A percentile compares a stretch with the other conserved stretches of the same genome.
Evolutionary conservation across 2,888 invertebrate species (phyloP).

Genomic region (Pristionchus maxplancki): DNA sequence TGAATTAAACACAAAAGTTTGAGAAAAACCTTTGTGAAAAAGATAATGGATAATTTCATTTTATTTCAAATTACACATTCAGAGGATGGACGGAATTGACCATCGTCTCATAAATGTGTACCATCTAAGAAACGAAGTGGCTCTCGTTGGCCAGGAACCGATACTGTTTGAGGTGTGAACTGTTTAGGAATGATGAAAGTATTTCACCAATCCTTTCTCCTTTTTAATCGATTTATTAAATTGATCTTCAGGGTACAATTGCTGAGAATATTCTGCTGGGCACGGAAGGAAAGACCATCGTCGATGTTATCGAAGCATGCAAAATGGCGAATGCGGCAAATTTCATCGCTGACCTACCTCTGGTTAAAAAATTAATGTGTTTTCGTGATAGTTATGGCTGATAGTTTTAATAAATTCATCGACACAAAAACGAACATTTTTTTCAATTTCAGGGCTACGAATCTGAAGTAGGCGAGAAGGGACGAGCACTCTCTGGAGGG

Average conservation of each 20-base stretch:
- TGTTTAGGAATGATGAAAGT: neutral
- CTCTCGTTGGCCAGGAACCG: constrained; percentile 70
- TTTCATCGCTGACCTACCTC: constrained; percentile 54
- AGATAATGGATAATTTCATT: neutral
- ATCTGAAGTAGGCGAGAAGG: constrained; percentile 56
- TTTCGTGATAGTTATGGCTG: too few relatives aligned
- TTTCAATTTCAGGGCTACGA: constrained; percentile 53
- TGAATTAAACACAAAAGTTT: too few relatives aligned
- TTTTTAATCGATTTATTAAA: neutral
- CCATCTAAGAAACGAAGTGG: constrained; percentile 62
- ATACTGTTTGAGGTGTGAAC: constrained; percentile 57
- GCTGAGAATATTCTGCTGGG: constrained; percentile 17
- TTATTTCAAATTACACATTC: neutral
- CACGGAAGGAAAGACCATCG: neutral
- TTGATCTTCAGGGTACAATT: neutral
- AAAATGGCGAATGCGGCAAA: constrained; percentile 53
- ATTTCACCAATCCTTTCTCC: neutral
- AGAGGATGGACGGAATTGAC: constrained; percentile 17
- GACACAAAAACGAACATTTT: neutral
- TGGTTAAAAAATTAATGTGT: constrained; percentile 15
- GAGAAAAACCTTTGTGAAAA: neutral
- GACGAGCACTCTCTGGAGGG: constrained; percentile 50
- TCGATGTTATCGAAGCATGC: constrained; percentile 53
- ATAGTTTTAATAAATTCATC: neutral
- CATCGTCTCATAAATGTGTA: constrained; percentile 13